Percentiles rank a stretch among this genome's conserved stretches.
Evolutionary conservation across 2,113 vertebrate genomes (phyloP).

Genomic region (Pangasianodon hypophthalmus): DNA sequence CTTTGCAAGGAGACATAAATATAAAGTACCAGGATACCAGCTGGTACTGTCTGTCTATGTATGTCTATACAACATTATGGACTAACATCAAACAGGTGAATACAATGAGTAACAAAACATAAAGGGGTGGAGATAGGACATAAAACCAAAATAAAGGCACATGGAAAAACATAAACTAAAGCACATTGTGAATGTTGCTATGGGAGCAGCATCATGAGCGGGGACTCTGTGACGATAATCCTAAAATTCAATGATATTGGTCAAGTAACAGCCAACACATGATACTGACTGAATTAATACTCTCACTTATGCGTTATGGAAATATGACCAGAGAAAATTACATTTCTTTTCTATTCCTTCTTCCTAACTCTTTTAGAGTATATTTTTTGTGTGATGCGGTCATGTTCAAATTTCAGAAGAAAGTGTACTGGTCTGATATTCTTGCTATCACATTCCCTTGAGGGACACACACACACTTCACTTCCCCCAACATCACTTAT

Average conservation of each 20-base stretch:
- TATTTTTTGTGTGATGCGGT: not conserved
- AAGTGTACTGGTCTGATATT: not conserved
- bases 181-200: too few species aligned
- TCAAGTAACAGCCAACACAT: not conserved
- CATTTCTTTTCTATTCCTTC: not conserved
- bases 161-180: not conserved
- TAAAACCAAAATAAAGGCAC: too few species aligned
- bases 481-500: constrained; percentile 9
- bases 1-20: too few species aligned
- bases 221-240: not conserved
- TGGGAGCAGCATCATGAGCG: not conserved
- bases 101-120: too few species aligned
- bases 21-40: too few species aligned
- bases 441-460: not conserved
- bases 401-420: not conserved
- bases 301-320: not conserved
- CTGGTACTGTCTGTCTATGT: too few species aligned
- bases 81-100: too few species aligned
- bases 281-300: not conserved
- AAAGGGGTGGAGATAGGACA: too few species aligned
- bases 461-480: not conserved
- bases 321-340: not conserved
- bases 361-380: not conserved
- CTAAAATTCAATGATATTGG: not conserved
- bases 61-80: too few species aligned